Evolutionary conservation across 2,797 vertebrate genomes (phyloP), one percentile per base, ranked within the genome.

Genomic region (Poeciliopsis paucimaculata): DNA sequence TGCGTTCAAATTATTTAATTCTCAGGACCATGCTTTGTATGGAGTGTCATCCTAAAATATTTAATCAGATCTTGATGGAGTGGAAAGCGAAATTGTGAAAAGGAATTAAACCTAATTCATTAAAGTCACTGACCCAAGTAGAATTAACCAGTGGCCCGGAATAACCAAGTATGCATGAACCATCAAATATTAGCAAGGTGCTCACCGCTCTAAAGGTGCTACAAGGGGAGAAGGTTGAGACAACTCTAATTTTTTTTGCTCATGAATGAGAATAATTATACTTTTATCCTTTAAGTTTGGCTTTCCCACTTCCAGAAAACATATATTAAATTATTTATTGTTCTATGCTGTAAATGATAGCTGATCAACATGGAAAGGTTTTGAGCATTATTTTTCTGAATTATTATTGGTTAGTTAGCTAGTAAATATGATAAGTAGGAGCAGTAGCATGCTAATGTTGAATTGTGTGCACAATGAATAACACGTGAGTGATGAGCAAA

Each of bases 71-170:
- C 84, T 90, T 88, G 81, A 93, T 90, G 83, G 82, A 81, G 64
- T 86, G 74, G 86, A 80, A 83, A 86, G 68, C 39, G 72, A 68
- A 81, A 73, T 68, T 72, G 76, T 39, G 73, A 74, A 85, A 85
- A 75, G 60, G 51, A 90, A 85, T 91, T 84, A 87, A 93, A 93
- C 93, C 78, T 85, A 89, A 91, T 94, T 93, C 81, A 93, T 93
- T 93, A 93, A 93, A 93, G 81, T 84, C 87, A 90, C 77, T 93
- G 93, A 93, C 90, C 90, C 93, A 91, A 86, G 90, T 87, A 93
- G 82, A 92, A 90, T 90, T 90, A 94, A 91, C 87, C 89, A 90
- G 84, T 90, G 88, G 90, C 81, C 90, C 90, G 87, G 76, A 84
- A 82, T 83, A 92, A 90, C 86, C 81, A 90, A 81, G 86, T 90